These are phyloP conservation scores for Pelecanoides urinatrix DNA, from an alignment of 2,113 vertebrate genomes.

Conservation along the genomic window DNA sequence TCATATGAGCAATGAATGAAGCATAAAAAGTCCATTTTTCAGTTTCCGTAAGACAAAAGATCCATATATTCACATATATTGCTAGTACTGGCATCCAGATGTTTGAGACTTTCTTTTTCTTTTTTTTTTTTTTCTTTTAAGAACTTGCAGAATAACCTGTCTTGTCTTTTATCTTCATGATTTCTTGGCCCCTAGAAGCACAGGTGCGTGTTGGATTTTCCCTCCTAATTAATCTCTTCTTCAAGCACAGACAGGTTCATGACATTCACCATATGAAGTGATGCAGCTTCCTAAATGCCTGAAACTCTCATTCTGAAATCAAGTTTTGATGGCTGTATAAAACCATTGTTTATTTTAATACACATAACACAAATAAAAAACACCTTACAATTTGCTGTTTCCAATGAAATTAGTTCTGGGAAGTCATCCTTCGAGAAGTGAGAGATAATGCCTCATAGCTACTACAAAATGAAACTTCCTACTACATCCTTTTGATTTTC, in stretches of 20 bases:
- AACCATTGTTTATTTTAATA: neutral
- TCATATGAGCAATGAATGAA: neutral
- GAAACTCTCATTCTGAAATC: neutral
- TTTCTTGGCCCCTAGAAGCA: neutral
- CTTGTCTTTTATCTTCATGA: neutral
- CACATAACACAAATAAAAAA: neutral
- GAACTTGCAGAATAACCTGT: neutral
- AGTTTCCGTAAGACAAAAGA: neutral
- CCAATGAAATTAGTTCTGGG: neutral
- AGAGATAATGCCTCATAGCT: neutral
- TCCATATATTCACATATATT: neutral
- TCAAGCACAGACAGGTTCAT: neutral
- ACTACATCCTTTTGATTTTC: neutral
- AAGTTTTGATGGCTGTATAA: neutral
- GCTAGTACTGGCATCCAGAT: neutral
- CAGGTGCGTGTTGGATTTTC: neutral
- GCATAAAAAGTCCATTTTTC: neutral
- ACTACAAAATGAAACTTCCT: neutral
- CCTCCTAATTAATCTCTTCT: neutral
- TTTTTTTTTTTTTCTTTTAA: neutral
- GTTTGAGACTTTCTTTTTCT: neutral
- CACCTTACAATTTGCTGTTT: neutral
- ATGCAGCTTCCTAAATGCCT: neutral
- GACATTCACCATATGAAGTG: neutral
- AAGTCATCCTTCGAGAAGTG: neutral